Evolutionary conservation across 2,888 invertebrate species (phyloP).

Genomic region (Lasius platythorax): DNA sequence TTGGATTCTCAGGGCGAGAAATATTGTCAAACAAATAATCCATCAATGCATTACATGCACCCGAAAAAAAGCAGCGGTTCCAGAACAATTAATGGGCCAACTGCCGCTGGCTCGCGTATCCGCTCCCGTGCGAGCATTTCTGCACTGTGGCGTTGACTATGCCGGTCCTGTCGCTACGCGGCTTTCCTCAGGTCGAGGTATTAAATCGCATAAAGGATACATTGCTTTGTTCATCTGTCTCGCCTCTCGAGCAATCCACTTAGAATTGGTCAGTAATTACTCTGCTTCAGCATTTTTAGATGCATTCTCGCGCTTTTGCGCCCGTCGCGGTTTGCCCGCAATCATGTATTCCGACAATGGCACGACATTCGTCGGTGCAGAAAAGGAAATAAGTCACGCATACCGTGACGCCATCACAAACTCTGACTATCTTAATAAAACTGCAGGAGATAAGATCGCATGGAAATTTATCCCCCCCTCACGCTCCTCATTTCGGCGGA

Average conservation of each 20-base stretch:
- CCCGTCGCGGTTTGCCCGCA: neutral
- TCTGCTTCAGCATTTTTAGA: neutral
- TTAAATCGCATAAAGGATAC: neutral
- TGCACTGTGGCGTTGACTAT: neutral
- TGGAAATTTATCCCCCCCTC: slow-evolving; percentile 1
- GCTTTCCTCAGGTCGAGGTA: neutral
- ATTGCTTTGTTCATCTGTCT: neutral
- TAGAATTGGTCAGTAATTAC: neutral
- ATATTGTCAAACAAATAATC: slow-evolving; percentile 7
- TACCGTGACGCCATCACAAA: neutral
- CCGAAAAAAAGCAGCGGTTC: neutral
- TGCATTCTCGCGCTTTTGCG: neutral
- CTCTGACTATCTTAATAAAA: slow-evolving; percentile 12
- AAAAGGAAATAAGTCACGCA: neutral
- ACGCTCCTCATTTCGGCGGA: neutral
- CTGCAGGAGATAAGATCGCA: neutral
- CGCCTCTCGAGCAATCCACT: neutral
- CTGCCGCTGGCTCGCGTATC: neutral
- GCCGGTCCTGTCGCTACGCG: neutral
- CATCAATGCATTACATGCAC: neutral
- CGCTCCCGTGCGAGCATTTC: neutral
- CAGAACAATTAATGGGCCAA: neutral
- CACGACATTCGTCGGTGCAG: neutral
- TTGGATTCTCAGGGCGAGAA: slow-evolving; percentile 56
- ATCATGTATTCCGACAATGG: neutral